phyloP scores from a whole-genome alignment of 2,888 invertebrate genomes.

The Leucoma salicis region DNA sequence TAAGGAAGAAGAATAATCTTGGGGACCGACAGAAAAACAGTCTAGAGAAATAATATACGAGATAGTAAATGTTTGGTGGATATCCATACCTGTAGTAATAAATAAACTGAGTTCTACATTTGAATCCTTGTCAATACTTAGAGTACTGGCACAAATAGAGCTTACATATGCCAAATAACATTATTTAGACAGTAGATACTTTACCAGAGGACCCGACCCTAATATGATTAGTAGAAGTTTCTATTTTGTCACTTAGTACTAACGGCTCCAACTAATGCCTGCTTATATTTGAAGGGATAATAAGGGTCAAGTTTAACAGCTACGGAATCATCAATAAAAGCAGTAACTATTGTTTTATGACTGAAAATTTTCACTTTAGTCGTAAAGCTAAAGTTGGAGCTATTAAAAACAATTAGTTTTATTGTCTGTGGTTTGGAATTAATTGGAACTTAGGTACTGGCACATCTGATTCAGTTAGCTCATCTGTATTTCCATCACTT shows the following conservation, averaged over 20 bases:
- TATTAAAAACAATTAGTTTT: constrained; percentile 11
- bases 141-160: too few species aligned
- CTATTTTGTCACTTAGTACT: constrained; percentile 18
- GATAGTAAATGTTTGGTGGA: too few species aligned
- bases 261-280: constrained; percentile 22
- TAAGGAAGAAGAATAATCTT: too few species aligned
- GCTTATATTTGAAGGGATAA: constrained; percentile 30
- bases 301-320: constrained; percentile 29
- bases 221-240: constrained; percentile 20
- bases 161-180: too few species aligned
- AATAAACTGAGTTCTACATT: too few species aligned
- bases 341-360: constrained; percentile 25
- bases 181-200: background rate
- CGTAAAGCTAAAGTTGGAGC: constrained; percentile 25
- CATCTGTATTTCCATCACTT: too few species aligned
- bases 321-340: constrained; percentile 26
- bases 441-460: background rate
- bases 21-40: too few species aligned
- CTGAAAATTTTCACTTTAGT: constrained; percentile 25
- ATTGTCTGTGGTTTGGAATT: background rate
- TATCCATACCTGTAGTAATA: too few species aligned
- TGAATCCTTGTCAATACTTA: too few species aligned
- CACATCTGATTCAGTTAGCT: too few species aligned
- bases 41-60: too few species aligned
- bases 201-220: constrained; percentile 4